Evolutionary conservation across 2,888 invertebrate species (phyloP), one percentile per base, ranked within the genome.

Genomic region (Apodemia hepburni): DNA sequence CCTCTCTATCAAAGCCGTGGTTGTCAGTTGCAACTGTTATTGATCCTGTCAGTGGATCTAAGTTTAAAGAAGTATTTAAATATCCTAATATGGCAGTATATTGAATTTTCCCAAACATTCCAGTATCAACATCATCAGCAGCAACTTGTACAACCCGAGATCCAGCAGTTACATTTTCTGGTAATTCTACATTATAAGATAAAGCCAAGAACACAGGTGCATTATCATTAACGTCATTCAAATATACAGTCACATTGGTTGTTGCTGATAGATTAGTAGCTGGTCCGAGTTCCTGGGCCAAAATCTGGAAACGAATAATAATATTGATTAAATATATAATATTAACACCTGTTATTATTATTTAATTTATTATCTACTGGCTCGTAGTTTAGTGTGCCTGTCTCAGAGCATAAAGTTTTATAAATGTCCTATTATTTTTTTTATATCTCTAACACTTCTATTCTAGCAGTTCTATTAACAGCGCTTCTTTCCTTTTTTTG

Each of bases 211-310:
- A 98, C 65, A 94, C 88, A 1, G 98, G 98, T 35, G 95, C 92
- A 81, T 98, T 97, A 79, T 98, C 98, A 76, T 98, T 98, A 9
- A 95, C 92, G 77, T 98, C 98, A 68, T 95, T 94, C 33, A 98
- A 85, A 74, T 96, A 95, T 12, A 98, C 96, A 1, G 95, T 95
- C 0, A 97, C 95, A 67, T 95, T 95, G 8, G 96, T 96, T 60
- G 93, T 93, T 4, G 94, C 93, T 61, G 96, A 95, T 60, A 96
- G 88, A 80, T 96, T 96, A 59, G 95, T 94, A 33, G 94, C 93
- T 69, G 95, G 95, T 51, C 95, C 96, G 47, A 97, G 90, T 81
- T 97, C 97, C 88, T 95, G 95, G 15, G 97, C 97, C 64, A 96
- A 84, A 73, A 96, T 94, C 94, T 96, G 85, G 54, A 92, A 93